These are phyloP conservation scores for Prietella phreatophila DNA, from an alignment of 2,113 vertebrate species.

Conservation along the genomic window DNA sequence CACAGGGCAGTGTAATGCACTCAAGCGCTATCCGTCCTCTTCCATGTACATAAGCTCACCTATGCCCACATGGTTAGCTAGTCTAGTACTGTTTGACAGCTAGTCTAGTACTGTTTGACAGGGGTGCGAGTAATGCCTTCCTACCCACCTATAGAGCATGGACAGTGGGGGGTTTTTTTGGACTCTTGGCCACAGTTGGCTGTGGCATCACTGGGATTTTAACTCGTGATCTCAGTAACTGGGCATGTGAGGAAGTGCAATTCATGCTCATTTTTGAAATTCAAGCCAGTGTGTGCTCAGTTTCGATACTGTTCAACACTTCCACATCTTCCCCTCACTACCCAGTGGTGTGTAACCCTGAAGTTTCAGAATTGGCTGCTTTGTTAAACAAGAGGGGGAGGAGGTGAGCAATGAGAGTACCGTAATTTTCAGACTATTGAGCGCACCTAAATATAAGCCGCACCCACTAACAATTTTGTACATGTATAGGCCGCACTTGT, in stretches of 20 bases:
- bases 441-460: no score
- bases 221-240: background rate
- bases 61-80: background rate
- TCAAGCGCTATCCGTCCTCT: background rate
- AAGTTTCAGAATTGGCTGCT: background rate
- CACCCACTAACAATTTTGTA: no score
- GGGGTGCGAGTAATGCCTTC: background rate
- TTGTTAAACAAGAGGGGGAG: background rate
- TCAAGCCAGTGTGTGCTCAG: background rate
- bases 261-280: background rate
- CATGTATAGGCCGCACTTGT: no score
- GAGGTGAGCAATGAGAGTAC: background rate
- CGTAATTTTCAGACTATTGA: no score
- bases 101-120: background rate
- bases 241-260: background rate
- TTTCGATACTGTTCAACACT: background rate
- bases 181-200: background rate
- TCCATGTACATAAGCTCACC: background rate
- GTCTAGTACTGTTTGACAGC: no score
- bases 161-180: background rate
- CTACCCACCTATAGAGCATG: background rate
- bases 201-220: background rate
- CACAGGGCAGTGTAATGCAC: background rate
- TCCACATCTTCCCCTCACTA: background rate
- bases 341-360: background rate